Percentiles rank a stretch among this genome's conserved stretches.
These are phyloP conservation scores for Lottia scabra DNA, from an alignment of 2,888 invertebrate species.

Conservation along the genomic window DNA sequence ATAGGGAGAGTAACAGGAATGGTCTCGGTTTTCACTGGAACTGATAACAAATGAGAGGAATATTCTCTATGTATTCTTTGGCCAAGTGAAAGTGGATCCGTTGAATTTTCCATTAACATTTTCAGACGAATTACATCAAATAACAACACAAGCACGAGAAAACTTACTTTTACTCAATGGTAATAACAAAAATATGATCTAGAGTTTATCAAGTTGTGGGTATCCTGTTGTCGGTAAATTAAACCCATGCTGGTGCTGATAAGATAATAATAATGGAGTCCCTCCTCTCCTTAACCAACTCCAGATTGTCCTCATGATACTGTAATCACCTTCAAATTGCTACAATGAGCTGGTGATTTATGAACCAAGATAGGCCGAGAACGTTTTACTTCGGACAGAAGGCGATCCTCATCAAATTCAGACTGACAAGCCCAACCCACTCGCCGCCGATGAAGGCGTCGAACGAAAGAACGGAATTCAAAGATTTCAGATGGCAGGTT, in stretches of 20 bases:
- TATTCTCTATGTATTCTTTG: too few relatives aligned
- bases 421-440: neutral
- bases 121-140: too few relatives aligned
- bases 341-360: neutral
- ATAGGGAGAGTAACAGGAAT: too few relatives aligned
- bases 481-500: neutral
- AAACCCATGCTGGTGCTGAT: neutral
- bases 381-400: neutral
- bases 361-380: neutral
- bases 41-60: too few relatives aligned
- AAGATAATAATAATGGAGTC: conserved; percentile 3
- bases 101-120: too few relatives aligned
- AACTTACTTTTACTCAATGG: too few relatives aligned
- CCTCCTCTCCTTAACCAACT: neutral
- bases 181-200: too few relatives aligned
- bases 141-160: too few relatives aligned
- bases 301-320: neutral
- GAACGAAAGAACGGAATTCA: neutral
- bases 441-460: neutral
- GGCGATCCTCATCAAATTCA: neutral
- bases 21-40: too few relatives aligned
- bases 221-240: conserved; percentile 3
- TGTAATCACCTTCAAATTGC: conserved; percentile 1
- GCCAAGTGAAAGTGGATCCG: too few relatives aligned
- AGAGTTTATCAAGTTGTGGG: neutral